These are phyloP conservation scores for Eira barbara DNA, from an alignment of 2,113 vertebrate species.

Conservation along the genomic window DNA sequence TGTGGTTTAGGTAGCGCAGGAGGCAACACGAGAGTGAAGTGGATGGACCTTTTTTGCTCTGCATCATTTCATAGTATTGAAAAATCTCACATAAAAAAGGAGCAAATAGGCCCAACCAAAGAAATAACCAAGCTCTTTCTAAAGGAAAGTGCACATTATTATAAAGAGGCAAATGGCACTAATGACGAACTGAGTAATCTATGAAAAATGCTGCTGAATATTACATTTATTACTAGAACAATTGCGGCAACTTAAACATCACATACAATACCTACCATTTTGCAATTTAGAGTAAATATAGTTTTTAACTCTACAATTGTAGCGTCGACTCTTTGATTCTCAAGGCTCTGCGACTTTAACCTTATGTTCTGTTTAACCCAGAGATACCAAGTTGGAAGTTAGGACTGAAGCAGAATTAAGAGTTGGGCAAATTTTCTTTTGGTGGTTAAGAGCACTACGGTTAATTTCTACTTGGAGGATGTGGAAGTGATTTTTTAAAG, in stretches of 20 bases:
- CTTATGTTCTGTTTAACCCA: constrained; percentile 68
- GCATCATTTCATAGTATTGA: constrained; percentile 89
- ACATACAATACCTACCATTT: constrained; percentile 82
- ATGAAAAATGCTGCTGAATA: constrained; percentile 81
- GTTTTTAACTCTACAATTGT: constrained; percentile 77
- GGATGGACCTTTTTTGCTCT: constrained; percentile 90
- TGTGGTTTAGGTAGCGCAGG: constrained; percentile 90
- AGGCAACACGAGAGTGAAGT: constrained; percentile 90
- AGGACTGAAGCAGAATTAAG: constrained; percentile 33
- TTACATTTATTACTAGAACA: constrained; percentile 87
- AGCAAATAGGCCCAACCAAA: constrained; percentile 88
- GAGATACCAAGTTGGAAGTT: not conserved
- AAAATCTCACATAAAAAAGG: constrained; percentile 90
- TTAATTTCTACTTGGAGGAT: not conserved
- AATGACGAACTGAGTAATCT: constrained; percentile 82
- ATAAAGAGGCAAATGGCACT: constrained; percentile 83
- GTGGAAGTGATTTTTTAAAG: not conserved
- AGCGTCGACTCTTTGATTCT: constrained; percentile 52
- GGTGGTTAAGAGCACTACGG: not conserved
- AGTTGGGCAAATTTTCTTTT: constrained; percentile 13
- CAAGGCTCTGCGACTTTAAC: constrained; percentile 72
- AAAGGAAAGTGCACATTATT: constrained; percentile 82
- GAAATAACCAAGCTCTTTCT: constrained; percentile 87
- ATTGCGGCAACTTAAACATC: constrained; percentile 82
- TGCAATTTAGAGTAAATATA: constrained; percentile 83